Conservation (phyloP, 1,140 invertebrate genomes). For the Myzus persicae region DNA sequence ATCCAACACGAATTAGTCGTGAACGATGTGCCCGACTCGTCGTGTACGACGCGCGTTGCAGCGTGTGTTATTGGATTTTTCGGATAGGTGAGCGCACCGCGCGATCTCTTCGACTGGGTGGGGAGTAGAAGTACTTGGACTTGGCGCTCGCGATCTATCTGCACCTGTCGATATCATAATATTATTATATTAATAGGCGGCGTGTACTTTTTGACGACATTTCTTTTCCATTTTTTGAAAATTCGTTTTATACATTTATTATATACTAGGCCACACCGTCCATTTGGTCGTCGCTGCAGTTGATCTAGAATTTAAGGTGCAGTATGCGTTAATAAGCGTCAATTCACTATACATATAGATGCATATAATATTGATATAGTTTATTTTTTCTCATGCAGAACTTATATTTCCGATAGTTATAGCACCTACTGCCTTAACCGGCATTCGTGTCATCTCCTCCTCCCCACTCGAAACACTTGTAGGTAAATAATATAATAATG, state of each 20-base stretch:
- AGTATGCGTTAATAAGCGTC: background rate
- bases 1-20: slow-evolving; percentile 4
- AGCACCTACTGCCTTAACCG: background rate
- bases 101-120: no score
- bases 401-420: background rate
- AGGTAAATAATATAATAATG: slow-evolving; percentile 8
- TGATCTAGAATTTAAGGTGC: background rate
- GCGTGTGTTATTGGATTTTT: background rate
- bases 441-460: background rate
- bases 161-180: background rate
- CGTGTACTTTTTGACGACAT: background rate
- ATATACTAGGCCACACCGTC: no score
- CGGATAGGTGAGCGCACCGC: background rate
- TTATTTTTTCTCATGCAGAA: background rate
- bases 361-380: background rate
- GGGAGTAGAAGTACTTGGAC: background rate
- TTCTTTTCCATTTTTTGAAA: background rate
- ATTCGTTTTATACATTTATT: background rate
- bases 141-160: no score
- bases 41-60: background rate
- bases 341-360: background rate
- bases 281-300: background rate
- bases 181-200: no score
- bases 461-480: background rate
- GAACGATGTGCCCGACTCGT: background rate